These are phyloP conservation scores for Porites australiensis DNA, from an alignment of 64 coral and sea anemone genomes.

Conservation along the genomic window DNA sequence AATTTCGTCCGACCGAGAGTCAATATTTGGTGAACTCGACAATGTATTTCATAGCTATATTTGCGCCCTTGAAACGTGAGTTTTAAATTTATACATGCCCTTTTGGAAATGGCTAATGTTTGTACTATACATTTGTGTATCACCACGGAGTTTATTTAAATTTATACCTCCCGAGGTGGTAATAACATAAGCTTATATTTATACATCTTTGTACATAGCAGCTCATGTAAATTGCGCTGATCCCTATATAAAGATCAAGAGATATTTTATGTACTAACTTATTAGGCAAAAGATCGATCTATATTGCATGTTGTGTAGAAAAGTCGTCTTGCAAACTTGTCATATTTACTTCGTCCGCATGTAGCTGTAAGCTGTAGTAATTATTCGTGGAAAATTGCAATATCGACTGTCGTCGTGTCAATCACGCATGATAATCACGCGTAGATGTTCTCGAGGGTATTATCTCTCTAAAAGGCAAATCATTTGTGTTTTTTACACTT, in stretches of 20 bases:
- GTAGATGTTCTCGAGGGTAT: not conserved
- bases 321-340: not conserved
- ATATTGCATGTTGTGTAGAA: not conserved
- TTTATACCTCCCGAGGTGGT: slow-evolving; percentile 11
- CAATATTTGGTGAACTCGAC: slow-evolving; percentile 88
- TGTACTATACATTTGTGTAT: slow-evolving; percentile 37
- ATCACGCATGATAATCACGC: not conserved
- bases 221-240: not conserved
- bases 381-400: too few relatives aligned
- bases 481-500: not conserved
- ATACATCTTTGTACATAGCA: slow-evolving; percentile 27
- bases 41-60: slow-evolving; percentile 96
- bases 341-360: too few relatives aligned
- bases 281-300: not conserved
- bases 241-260: not conserved
- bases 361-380: too few relatives aligned
- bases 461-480: not conserved
- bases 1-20: slow-evolving; percentile 63
- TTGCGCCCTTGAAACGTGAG: slow-evolving; percentile 88
- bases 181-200: slow-evolving; percentile 29
- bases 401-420: too few relatives aligned
- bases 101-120: not conserved
- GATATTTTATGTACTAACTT: slow-evolving; percentile 37
- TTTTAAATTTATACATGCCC: not conserved
- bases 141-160: slow-evolving; percentile 44